Base-by-base conservation (phyloP, 2,888 invertebrate genomes). In the Physocephala rufipes region DNA sequence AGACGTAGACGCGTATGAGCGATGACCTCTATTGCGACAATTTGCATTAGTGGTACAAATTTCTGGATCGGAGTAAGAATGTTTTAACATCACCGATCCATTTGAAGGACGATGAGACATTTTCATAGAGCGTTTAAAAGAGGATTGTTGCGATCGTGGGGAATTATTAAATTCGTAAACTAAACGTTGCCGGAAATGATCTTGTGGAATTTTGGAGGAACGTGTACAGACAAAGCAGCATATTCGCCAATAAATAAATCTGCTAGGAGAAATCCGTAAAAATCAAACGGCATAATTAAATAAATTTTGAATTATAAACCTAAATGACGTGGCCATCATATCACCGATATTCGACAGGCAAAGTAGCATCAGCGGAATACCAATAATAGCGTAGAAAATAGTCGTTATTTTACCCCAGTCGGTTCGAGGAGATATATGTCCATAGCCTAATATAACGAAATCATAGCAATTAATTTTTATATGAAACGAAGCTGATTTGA, bases 341-440 rank as follows among this genome's bases (percentile, higher is more conserved):
- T 96, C 95, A 7, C 96, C 96, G 79, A 96, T 96, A 87, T 95
- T 96, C 69, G 96, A 96, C 76, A 97, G 89, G 80, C 97, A 97
- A 21, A 97, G 90, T 79, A 97, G 89, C 96, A 97, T 97, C 76
- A 97, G 88, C 0, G 97, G 97, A 78, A 97, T 97, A 62, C 95
- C 97, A 76, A 97, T 89, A 82, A 97, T 96, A 28, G 97, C 97
- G 87, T 97, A 97, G 85, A 97, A 93, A 81, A 97, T 97, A 16
- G 97, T 97, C 76, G 95, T 93, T 76, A 97, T 93, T 87, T 97
- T 97, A 55, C 97, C 97, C 83, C 93, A 93, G 80, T 93, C 91
- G 0, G 97, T 97, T 87, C 95, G 96, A 1, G 97, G 97, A 0
- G 96, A 93, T 73, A 97, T 96, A 86, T 97, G 96, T 9, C 97